A percentile compares a stretch with the other conserved stretches of the same genome.
These are phyloP conservation scores for Condylura cristata DNA, from an alignment of 2,113 vertebrate genomes.

Conservation along the genomic window DNA sequence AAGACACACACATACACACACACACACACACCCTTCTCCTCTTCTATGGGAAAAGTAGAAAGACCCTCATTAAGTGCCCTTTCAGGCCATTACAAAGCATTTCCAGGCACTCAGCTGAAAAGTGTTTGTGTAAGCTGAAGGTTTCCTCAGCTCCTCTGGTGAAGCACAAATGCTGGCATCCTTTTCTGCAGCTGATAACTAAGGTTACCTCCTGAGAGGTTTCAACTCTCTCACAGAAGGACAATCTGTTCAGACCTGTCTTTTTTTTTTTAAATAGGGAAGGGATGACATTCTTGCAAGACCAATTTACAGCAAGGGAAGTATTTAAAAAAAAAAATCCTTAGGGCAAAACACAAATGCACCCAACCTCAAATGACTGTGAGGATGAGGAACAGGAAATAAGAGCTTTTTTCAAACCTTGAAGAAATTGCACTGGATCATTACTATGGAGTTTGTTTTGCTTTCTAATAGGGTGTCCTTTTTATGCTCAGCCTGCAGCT, in stretches of 20 bases:
- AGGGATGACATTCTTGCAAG: neutral
- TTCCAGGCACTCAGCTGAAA: constrained; percentile 44
- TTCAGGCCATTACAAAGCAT: constrained; percentile 60
- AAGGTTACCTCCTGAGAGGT: constrained; percentile 59
- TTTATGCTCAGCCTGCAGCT: neutral
- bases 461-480: neutral
- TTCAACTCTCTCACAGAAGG: constrained; percentile 58
- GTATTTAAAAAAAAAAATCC: neutral
- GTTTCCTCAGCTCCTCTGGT: neutral
- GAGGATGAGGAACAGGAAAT: neutral
- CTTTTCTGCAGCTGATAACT: neutral
- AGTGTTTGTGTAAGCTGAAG: constrained; percentile 61
- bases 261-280: constrained; percentile 21
- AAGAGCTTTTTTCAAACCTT: neutral
- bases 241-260: constrained; percentile 48
- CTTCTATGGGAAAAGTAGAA: constrained; percentile 35
- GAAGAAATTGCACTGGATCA: neutral
- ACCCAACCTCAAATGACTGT: neutral
- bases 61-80: constrained; percentile 55
- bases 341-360: neutral
- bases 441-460: neutral
- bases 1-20: too few species aligned
- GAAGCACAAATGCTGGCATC: neutral
- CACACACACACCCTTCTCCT: neutral
- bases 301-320: constrained; percentile 11